Evolutionary conservation across 2,888 invertebrate species (phyloP).

Genomic region (Hololepta plana): DNA sequence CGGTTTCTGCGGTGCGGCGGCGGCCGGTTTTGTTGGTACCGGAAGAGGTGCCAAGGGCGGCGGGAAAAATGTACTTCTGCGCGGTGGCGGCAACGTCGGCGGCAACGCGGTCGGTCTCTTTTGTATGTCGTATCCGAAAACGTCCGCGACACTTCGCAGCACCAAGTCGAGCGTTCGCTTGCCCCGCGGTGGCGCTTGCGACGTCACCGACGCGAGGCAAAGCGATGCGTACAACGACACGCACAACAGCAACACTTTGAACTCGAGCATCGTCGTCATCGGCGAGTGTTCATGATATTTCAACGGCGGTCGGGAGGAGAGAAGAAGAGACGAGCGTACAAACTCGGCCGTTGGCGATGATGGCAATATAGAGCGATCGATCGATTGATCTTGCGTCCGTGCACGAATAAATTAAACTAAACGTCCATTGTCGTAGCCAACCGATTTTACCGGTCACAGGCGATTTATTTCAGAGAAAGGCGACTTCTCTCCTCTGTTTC

Average conservation of each 20-base stretch:
- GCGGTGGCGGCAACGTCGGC: slow-evolving; percentile 6
- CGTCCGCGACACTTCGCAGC: slow-evolving; percentile 22
- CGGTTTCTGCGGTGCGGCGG: slow-evolving; percentile 3
- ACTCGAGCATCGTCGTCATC: too few species aligned
- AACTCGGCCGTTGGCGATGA: too few species aligned
- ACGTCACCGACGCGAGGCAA: slow-evolving; percentile 6
- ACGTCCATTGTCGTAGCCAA: too few species aligned
- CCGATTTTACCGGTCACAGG: too few species aligned
- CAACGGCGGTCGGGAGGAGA: too few species aligned
- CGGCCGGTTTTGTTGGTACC: neutral
- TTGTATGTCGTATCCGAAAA: slow-evolving; percentile 25
- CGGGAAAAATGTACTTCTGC: slow-evolving; percentile 19
- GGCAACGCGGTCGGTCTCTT: slow-evolving; percentile 18
- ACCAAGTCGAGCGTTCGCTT: slow-evolving; percentile 25
- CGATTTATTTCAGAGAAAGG: too few species aligned
- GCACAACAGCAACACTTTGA: neutral
- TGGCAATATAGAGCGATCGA: too few species aligned
- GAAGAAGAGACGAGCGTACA: too few species aligned
- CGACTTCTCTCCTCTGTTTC: too few species aligned
- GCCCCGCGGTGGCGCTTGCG: slow-evolving; percentile 14
- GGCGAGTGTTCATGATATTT: too few species aligned
- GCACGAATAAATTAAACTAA: too few species aligned
- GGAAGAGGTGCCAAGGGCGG: slow-evolving; percentile 13
- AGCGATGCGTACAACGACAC: slow-evolving; percentile 4
- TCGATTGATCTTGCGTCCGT: too few species aligned